Conservation (phyloP, 2,113 vertebrate species). For the Lethenteron reissneri region DNA sequence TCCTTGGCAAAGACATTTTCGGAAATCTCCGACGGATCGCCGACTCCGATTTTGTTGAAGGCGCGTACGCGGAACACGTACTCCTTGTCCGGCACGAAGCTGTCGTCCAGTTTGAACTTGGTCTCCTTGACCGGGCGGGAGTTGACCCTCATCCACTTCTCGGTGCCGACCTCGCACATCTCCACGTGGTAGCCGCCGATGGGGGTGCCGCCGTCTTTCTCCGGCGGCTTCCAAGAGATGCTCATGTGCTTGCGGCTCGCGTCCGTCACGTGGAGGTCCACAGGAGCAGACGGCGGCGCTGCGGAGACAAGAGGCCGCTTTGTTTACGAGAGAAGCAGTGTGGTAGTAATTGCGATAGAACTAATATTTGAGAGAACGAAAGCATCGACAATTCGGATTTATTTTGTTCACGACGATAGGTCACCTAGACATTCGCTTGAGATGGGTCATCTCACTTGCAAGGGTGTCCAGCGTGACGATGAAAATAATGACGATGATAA, state of each 20-base stretch:
- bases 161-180: slow-evolving; percentile 68
- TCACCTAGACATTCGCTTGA: no score
- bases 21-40: slow-evolving; percentile 73
- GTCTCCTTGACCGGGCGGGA: slow-evolving; percentile 70
- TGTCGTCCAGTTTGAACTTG: slow-evolving; percentile 64
- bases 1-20: slow-evolving; percentile 84
- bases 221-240: slow-evolving; percentile 70
- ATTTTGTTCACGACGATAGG: no score
- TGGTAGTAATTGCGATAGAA: no score
- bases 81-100: slow-evolving; percentile 77
- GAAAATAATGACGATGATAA: no score
- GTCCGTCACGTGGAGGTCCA: slow-evolving; percentile 53
- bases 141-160: slow-evolving; percentile 90
- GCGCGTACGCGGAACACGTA: slow-evolving; percentile 75
- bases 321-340: no score
- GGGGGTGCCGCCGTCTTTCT: slow-evolving; percentile 68
- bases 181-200: slow-evolving; percentile 84
- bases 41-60: slow-evolving; percentile 63
- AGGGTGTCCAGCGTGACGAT: no score
- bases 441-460: no score
- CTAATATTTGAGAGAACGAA: no score
- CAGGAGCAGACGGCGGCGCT: slow-evolving; percentile 72
- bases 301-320: slow-evolving; percentile 10
- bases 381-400: no score
- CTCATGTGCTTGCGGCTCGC: slow-evolving; percentile 68